These are phyloP conservation scores for Drosophila subpulchrella DNA, from an alignment of 1,140 invertebrate species.

Conservation along the genomic window DNA sequence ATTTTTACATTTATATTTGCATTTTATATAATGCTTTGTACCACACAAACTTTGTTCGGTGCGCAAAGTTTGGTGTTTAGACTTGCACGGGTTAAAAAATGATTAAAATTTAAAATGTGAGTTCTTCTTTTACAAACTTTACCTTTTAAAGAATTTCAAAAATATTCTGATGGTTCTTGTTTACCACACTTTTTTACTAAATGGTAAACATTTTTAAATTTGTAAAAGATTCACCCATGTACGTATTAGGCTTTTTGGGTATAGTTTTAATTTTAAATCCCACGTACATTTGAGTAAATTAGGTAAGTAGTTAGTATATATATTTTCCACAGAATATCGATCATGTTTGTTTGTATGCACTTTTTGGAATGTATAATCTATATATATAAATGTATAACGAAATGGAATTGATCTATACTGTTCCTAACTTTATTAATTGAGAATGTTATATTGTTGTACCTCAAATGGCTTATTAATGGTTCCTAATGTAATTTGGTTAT, in stretches of 20 bases:
- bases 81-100: conserved; percentile 57
- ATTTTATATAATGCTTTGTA: conserved; percentile 80
- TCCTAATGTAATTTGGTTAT: conserved; percentile 3
- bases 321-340: conserved; percentile 35
- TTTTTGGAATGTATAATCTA: conserved; percentile 6
- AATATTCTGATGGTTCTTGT: background rate
- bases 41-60: conserved; percentile 42
- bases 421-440: conserved; percentile 22
- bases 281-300: conserved; percentile 40
- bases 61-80: conserved; percentile 55
- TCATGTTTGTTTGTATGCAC: conserved; percentile 48
- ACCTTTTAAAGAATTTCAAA: background rate
- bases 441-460: conserved; percentile 9
- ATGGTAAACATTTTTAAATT: background rate
- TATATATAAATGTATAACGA: conserved; percentile 9
- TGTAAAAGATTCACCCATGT: conserved; percentile 13
- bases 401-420: conserved; percentile 2
- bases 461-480: conserved; percentile 6
- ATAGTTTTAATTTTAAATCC: conserved; percentile 37
- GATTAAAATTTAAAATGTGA: conserved; percentile 1
- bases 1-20: conserved; percentile 76
- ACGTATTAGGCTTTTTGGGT: conserved; percentile 40
- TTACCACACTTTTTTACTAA: background rate
- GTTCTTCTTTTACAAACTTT: background rate
- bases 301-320: conserved; percentile 59